phyloP scores from a whole-genome alignment of 2,113 vertebrate species.

The Dunckerocampus dactyliophorus region DNA sequence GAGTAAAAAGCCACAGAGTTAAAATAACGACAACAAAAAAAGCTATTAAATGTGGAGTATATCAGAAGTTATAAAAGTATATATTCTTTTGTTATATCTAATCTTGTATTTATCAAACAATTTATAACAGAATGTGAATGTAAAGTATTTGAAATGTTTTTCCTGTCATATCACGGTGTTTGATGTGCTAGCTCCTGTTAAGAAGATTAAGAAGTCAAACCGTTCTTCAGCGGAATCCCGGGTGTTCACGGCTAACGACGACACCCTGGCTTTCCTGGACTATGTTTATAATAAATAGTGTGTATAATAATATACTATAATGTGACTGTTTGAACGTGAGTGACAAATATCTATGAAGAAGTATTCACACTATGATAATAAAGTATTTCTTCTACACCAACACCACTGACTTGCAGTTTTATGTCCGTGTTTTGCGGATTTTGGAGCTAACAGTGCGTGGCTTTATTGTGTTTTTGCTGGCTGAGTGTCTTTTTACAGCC shows the following conservation, averaged over 20 bases:
- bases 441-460: not conserved
- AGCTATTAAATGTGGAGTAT: constrained; percentile 64
- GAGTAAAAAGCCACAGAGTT: constrained; percentile 59
- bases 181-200: constrained; percentile 60
- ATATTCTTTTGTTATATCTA: constrained; percentile 81
- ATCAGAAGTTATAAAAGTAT: constrained; percentile 63
- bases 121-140: constrained; percentile 80
- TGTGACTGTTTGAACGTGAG: constrained; percentile 69
- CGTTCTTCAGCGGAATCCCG: constrained; percentile 63
- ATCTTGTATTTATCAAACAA: constrained; percentile 79
- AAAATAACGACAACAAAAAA: constrained; percentile 18
- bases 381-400: constrained; percentile 69
- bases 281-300: constrained; percentile 71
- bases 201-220: constrained; percentile 53
- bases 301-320: constrained; percentile 59
- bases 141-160: constrained; percentile 78
- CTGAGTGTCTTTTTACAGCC: too few species aligned
- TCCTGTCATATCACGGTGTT: constrained; percentile 72
- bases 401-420: constrained; percentile 7
- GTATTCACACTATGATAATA: constrained; percentile 73
- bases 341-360: constrained; percentile 71
- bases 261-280: constrained; percentile 58
- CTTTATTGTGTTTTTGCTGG: not conserved
- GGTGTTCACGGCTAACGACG: constrained; percentile 50
- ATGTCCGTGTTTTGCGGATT: not conserved